Base-by-base conservation (phyloP, 2,113 vertebrate genomes). In the Melierax canorus region DNA sequence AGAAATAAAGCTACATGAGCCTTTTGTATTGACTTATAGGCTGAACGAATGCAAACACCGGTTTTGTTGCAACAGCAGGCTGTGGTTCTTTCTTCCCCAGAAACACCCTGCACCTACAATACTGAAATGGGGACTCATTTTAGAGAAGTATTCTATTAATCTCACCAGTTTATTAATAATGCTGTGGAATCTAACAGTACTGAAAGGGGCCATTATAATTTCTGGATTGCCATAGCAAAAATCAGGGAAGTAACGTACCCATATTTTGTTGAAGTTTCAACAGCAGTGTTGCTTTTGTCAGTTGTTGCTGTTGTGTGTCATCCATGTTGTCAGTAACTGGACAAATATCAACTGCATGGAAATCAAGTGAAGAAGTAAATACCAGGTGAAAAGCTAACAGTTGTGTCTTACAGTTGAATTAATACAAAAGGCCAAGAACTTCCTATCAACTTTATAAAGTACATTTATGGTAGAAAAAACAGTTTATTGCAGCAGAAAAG, bases 221-320 rank as follows among this genome's bases (percentile, higher is more conserved):
- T 56, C 58, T 60, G 59, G n/a, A 60, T 36, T 50, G 36, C 85
- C 81, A 79, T 2, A 91, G 76, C n/a, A 86, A 79, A 85, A 48
- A 27, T 24, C 34, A 80, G 32, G n/a, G 30, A 93, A 76, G 23
- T 38, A 91, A 95, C 97, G 29, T 98, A 98, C 98, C 98, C 94
- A 98, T 97, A 60, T 98, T 98, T 94, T 98, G 98, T 46, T 96
- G 98, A 72, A 98, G 93, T 93, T 98, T 98, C 94, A 95, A 36
- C 43, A 97, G 46, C 60, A 98, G 3, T 0, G 81, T 86, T 90
- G 96, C 86, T 96, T 98, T 97, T 43, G 95, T 94, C 90, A 98
- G 69, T 67, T 97, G 96, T 45, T 95, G 92, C 73, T 88, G 90
- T 55, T 90, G 91, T 26, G 56, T 48, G 41, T 95, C 96, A 78